Evolutionary conservation across 2,113 vertebrate species (phyloP), one percentile per base, ranked within the genome.

Genomic region (Labeo catla): DNA sequence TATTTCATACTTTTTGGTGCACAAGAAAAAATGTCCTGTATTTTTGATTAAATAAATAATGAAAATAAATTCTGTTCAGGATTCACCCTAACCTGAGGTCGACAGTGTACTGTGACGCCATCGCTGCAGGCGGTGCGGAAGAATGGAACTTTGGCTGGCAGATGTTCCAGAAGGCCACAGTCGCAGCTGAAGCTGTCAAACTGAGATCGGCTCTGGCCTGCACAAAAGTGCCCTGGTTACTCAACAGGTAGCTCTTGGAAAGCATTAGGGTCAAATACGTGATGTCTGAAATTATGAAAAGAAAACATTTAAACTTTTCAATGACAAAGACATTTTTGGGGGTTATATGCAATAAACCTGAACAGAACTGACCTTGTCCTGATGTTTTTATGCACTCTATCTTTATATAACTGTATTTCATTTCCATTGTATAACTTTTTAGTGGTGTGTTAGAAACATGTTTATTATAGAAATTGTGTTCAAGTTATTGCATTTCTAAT

Each of bases 61-160:
- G 19, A 61, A 0, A n/a, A 61, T 39, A 61, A n/a, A 9, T n/a
- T 61, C 57, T 8, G 8, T 85, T 84, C 90, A 99, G 97, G 84
- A 97, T 99, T 86, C 90, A 95, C 15, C 91, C 96, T 16, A 98
- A 99, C 92, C 89, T 99, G 91, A 96, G 96, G 85, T 93, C 91
- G 4, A 88, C 95, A 0, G 92, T 99, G 88, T 99, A 99, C 93
- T 99, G 98, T 93, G 93, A 74, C 0, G 96, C 96, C 0, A 93
- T 99, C 0, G 93, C 96, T 34, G 90, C 84, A 0, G 98, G 97
- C 0, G 94, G 95, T 0, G 90, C 88, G 61, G 77, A 73, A 0
- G 96, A 96, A 86, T 99, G 98, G 98, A 2, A 97, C 54, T 99
- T 99, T 84, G 92, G 94, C 87, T 99, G 97, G 97, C 0, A 1